Evolutionary conservation across 2,888 invertebrate genomes (phyloP).

Genomic region (Caradrina kadenii): DNA sequence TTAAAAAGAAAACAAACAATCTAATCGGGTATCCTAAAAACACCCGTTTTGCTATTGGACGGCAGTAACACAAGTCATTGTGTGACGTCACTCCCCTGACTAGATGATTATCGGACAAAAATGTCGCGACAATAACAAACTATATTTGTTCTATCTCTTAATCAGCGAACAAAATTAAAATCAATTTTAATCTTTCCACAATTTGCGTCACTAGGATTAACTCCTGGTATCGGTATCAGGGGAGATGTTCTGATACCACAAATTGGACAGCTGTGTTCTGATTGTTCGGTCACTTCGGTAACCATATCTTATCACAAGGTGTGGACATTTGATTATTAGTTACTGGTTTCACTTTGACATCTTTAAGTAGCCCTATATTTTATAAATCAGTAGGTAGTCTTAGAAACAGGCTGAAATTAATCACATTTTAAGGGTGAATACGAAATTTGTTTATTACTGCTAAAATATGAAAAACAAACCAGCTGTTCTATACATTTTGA

Average conservation of each 20-base stretch:
- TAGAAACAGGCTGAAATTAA: too few relatives aligned
- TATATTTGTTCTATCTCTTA: slow-evolving; percentile 23
- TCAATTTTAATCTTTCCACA: slow-evolving; percentile 38
- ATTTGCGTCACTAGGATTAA: slow-evolving; percentile 60
- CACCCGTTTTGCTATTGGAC: background rate
- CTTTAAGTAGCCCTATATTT: background rate
- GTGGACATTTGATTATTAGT: slow-evolving; percentile 55
- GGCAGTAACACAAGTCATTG: slow-evolving; percentile 7
- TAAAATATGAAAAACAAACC: too few relatives aligned
- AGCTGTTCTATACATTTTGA: too few relatives aligned
- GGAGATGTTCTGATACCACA: slow-evolving; percentile 53
- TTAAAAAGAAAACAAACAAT: background rate
- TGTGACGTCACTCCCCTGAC: slow-evolving; percentile 5
- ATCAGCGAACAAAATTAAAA: slow-evolving; percentile 40
- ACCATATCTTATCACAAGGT: slow-evolving; percentile 65
- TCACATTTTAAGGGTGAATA: too few relatives aligned
- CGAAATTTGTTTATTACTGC: too few relatives aligned
- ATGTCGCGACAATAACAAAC: slow-evolving; percentile 31
- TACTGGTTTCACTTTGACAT: slow-evolving; percentile 33
- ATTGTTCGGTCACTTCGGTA: slow-evolving; percentile 39
- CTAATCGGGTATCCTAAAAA: slow-evolving; percentile 12
- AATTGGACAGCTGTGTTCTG: slow-evolving; percentile 51
- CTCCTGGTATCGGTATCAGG: slow-evolving; percentile 36
- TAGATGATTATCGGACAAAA: slow-evolving; percentile 29
- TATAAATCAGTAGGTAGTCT: too few relatives aligned